Base-by-base conservation (phyloP, 2,113 vertebrate species). In the Tragulus kanchil region DNA sequence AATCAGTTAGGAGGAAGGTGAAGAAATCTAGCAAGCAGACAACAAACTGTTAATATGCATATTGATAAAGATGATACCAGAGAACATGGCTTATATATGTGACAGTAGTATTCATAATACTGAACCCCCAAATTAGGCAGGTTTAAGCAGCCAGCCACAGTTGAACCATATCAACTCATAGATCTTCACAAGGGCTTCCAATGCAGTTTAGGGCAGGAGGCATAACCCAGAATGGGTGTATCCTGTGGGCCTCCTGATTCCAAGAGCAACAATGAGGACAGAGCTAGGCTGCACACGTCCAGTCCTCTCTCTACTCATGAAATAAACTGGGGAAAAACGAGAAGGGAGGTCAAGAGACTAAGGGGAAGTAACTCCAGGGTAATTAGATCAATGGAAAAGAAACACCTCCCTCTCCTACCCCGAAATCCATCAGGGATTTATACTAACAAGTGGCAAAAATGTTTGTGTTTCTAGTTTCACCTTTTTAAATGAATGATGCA, bases 121-220 rank as follows among this genome's bases (percentile, higher is more conserved):
- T 26, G 10, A 88, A 26, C 1, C 36, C 15, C 6, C 5, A 12
- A 14, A n/a, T 28, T n/a, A 67, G 56, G 25, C 4, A 12, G 5
- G 5, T 9, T 56, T 36, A 11, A 90, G 52, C 12, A 79, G 16
- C 25, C 52, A 50, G 0, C 26, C 15, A 8, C 6, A 61, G 5
- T 1, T 59, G 45, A 14, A 58, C 7, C 17, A 54, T 25, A 19
- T 42, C 1, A 21, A 8, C 8, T 3, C 1, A 3, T 16, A 11
- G 26, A 2, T n/a, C 28, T 52, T 3, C n/a, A 11, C 2, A 5
- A 6, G 65, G 14, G 61, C 52, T 42, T 65, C 48, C 31, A 71
- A n/a, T 89, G 61, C 8, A 4, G 0, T 3, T n/a, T 19, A 17
- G 31, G 52, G 67, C 62, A 45, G 16, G 26, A 31, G 6, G 1